These are phyloP conservation scores for Melanotaenia parkinsoni DNA, from an alignment of 2,797 vertebrate species.

Conservation along the genomic window DNA sequence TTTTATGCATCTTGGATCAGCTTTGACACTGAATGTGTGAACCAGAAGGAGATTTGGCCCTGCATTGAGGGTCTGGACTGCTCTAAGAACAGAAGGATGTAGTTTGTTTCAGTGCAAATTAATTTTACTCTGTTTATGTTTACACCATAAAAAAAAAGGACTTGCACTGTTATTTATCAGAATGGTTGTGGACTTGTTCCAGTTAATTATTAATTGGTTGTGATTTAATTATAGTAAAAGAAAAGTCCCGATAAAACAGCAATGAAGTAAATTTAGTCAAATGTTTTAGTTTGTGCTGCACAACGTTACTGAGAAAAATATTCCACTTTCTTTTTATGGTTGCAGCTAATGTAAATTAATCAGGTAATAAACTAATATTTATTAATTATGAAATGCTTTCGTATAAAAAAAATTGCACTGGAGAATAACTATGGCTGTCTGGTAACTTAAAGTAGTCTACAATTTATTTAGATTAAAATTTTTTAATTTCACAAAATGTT, in stretches of 20 bases:
- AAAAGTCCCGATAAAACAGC: background rate
- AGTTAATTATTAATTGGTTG: no score
- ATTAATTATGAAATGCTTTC: background rate
- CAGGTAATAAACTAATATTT: no score
- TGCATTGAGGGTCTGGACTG: background rate
- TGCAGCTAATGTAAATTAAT: background rate
- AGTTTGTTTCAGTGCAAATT: background rate
- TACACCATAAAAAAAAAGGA: no score
- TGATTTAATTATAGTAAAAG: no score
- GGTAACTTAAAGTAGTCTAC: background rate
- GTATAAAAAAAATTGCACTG: no score
- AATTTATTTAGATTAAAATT: background rate
- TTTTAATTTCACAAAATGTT: background rate
- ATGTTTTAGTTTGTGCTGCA: background rate
- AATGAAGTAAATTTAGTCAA: background rate
- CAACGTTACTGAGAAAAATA: no score
- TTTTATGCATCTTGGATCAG: constrained; percentile 12
- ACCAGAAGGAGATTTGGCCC: constrained; percentile 38
- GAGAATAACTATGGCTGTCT: background rate
- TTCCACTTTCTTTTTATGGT: background rate
- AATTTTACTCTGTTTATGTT: no score
- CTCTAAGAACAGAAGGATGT: background rate
- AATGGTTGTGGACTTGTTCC: no score
- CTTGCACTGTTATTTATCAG: no score
- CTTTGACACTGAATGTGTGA: constrained; percentile 59